A percentile compares a stretch with the other conserved stretches of the same genome.
Evolutionary conservation across 2,888 invertebrate genomes (phyloP).

Genomic region (Pheosia gnoma): DNA sequence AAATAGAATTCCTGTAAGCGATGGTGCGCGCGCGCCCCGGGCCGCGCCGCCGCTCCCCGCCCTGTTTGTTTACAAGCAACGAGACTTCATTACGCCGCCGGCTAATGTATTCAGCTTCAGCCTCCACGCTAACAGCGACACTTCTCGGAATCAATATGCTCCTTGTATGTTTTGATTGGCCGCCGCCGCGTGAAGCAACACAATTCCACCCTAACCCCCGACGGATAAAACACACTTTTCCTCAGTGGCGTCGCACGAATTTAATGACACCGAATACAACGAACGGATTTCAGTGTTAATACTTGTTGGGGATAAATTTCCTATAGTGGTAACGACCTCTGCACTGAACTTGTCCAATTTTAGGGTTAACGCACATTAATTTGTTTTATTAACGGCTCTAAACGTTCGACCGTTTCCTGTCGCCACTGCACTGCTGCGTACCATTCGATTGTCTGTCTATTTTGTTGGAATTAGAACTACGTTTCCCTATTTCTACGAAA

Average conservation of each 20-base stretch:
- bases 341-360: constrained; percentile 84
- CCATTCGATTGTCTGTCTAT: constrained; percentile 56
- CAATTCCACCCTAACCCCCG: constrained; percentile 59
- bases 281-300: constrained; percentile 84
- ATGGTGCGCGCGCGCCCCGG: constrained; percentile 74
- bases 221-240: constrained; percentile 67
- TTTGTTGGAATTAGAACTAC: neutral
- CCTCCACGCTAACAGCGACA: constrained; percentile 84
- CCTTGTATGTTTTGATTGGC: constrained; percentile 84
- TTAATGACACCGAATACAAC: constrained; percentile 82
- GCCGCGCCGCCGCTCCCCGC: constrained; percentile 52
- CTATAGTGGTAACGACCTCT: constrained; percentile 82
- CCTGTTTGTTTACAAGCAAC: constrained; percentile 83
- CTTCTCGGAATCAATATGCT: constrained; percentile 85
- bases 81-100: constrained; percentile 84
- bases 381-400: constrained; percentile 81
- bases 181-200: constrained; percentile 56
- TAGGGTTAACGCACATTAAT: constrained; percentile 81
- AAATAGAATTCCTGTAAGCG: constrained; percentile 82
- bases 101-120: constrained; percentile 85
- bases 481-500: too few species aligned
- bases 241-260: constrained; percentile 49
- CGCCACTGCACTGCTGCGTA: constrained; percentile 58
- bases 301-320: constrained; percentile 80
- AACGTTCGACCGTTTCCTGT: constrained; percentile 80